Percentiles rank a stretch among this genome's conserved stretches.
Conservation (phyloP, 2,888 invertebrate genomes). For the Trypoxylon attenuatum region DNA sequence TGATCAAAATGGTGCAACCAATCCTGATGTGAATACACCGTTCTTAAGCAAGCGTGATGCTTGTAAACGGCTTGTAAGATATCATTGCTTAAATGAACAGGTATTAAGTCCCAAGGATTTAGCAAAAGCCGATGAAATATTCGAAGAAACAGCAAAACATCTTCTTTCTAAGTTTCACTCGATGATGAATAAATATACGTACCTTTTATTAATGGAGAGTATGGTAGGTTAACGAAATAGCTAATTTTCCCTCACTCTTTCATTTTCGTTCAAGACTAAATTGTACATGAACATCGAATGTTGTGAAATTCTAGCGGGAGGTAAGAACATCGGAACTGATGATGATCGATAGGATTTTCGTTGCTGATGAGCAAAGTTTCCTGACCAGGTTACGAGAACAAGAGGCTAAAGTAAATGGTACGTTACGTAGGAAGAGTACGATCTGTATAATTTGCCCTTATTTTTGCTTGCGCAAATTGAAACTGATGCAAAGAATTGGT, state of each 20-base stretch:
- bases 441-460: too few species aligned
- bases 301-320: slow-evolving; percentile 76
- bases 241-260: neutral
- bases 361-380: slow-evolving; percentile 82
- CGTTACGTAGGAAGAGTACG: too few species aligned
- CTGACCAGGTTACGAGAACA: slow-evolving; percentile 79
- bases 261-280: neutral
- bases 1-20: slow-evolving; percentile 84
- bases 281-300: too few species aligned
- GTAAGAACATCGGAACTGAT: slow-evolving; percentile 85
- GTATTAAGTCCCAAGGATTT: slow-evolving; percentile 80
- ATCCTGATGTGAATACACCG: slow-evolving; percentile 84
- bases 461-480: too few species aligned
- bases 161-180: slow-evolving; percentile 82
- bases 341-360: slow-evolving; percentile 85
- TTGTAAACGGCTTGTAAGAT: slow-evolving; percentile 83
- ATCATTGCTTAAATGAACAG: slow-evolving; percentile 85
- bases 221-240: slow-evolving; percentile 78
- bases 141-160: slow-evolving; percentile 81
- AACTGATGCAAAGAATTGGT: too few species aligned
- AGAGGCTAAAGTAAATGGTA: slow-evolving; percentile 71
- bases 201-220: slow-evolving; percentile 84
- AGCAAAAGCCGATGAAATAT: slow-evolving; percentile 82
- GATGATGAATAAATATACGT: slow-evolving; percentile 85
- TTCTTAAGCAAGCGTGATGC: slow-evolving; percentile 85